These are phyloP conservation scores for Chydorus sphaericus DNA, from an alignment of 2,888 invertebrate genomes.

Conservation along the genomic window DNA sequence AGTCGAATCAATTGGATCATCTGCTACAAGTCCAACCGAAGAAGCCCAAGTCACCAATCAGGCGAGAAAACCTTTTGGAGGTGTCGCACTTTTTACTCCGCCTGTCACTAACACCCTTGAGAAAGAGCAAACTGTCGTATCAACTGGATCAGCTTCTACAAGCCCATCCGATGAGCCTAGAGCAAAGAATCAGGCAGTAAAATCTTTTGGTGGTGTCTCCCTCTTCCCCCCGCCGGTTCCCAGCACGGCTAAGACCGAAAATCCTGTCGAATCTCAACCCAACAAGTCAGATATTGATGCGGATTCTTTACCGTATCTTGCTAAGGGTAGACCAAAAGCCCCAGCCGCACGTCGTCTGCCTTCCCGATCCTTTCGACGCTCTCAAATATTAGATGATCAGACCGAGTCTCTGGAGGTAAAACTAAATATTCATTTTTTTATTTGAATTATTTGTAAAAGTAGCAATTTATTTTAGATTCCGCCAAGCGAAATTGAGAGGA, in stretches of 20 bases:
- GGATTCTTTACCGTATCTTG: neutral
- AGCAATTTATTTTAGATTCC: too few relatives aligned
- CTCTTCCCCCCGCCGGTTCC: neutral
- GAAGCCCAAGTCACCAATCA: too few relatives aligned
- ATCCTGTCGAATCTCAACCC: neutral
- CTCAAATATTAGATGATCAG: neutral
- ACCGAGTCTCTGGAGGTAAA: neutral
- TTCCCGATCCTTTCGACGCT: neutral
- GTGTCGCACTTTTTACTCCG: neutral
- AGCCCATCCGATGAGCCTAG: too few relatives aligned
- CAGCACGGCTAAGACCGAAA: neutral
- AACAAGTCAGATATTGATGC: neutral
- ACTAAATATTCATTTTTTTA: too few relatives aligned
- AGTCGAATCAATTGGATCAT: too few relatives aligned
- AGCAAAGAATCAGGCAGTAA: too few relatives aligned
- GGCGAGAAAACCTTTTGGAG: slow-evolving; percentile 1
- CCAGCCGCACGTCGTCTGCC: neutral
- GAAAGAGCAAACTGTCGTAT: too few relatives aligned
- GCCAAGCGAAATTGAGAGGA: neutral
- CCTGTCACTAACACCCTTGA: neutral
- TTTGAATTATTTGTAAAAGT: too few relatives aligned
- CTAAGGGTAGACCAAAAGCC: neutral
- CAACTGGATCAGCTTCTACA: too few relatives aligned
- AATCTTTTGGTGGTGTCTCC: too few relatives aligned
- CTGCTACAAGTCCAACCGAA: too few relatives aligned